phyloP scores from a whole-genome alignment of 2,113 vertebrate species.

The Tetrao urogallus region DNA sequence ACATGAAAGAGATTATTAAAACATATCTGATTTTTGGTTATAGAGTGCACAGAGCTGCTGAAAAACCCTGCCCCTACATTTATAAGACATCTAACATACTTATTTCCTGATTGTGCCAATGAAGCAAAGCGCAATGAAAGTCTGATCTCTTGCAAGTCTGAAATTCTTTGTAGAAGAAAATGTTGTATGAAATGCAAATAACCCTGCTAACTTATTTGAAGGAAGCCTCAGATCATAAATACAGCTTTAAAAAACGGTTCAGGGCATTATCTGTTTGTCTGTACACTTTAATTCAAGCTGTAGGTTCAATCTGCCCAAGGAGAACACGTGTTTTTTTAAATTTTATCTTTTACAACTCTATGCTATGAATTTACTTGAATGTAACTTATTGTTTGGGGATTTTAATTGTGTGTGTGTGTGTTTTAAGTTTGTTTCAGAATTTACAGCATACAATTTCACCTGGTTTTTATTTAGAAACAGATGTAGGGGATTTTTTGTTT shows the following conservation, averaged over 20 bases:
- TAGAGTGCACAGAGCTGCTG: neutral
- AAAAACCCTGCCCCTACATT: neutral
- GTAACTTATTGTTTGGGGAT: neutral
- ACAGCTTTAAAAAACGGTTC: neutral
- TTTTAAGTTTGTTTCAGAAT: constrained; percentile 7
- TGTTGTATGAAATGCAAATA: neutral
- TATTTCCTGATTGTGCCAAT: neutral
- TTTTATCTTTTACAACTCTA: neutral
- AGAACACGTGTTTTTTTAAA: neutral
- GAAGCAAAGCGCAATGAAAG: rapidly evolving
- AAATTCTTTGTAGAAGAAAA: neutral
- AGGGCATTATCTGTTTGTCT: neutral
- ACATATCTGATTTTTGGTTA: neutral
- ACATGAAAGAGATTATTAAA: neutral
- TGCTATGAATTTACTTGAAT: neutral
- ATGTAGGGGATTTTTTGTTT: neutral
- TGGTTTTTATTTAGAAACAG: constrained; percentile 29
- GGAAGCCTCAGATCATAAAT: neutral
- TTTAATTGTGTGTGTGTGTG: neutral
- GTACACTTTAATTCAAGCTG: neutral
- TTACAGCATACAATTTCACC: neutral
- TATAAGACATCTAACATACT: neutral
- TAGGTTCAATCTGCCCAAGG: neutral
- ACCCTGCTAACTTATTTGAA: neutral
- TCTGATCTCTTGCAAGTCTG: neutral